Evolutionary conservation across 2,113 vertebrate species (phyloP), one percentile per base, ranked within the genome.

Genomic region (Cololabis saira): DNA sequence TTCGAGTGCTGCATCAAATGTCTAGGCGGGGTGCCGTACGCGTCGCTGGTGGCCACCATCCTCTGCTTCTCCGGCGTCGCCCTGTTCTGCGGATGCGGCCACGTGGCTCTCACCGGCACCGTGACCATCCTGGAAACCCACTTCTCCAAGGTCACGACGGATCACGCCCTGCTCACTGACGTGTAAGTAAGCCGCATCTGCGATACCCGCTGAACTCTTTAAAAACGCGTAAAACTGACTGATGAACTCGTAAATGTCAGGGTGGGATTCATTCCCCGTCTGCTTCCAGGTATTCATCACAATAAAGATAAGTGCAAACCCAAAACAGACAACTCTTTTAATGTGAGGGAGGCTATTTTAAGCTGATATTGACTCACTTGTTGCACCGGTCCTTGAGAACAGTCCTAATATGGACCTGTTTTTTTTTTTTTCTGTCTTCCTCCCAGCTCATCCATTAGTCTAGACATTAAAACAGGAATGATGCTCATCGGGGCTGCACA

Each of bases 1-100:
- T 98, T 98, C 69, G 97, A 99, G 90, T 99, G 98, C 94, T 99
- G 98, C 91, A 98, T 99, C 90, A 97, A 96, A 91, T 99, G 98
- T 93, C 93, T 99, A 90, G 98, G 97, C 60, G 98, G 98, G 41
- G 97, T 99, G 79, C 98, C 98, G 43, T 99, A 99, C 3, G 97
- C 98, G 50, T 99, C 98, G 1, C 94, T 99, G 68, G 93, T 98
- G 88, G 98, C 98, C 73, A 99, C 98, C 47, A 98, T 99, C 91
- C 92, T 99, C 71, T 99, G 98, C 92, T 99, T 99, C 93, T 98
- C 95, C 0, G 98, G 98, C 19, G 97, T 99, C 0, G 96, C 98
- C 10, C 87, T 99, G 82, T 98, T 99, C 86, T 99, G 98, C 21
- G 97, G 97, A 81, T 99, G 97, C 0, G 96, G 97, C 40, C 98